phyloP scores from a whole-genome alignment of 2,113 vertebrate species.

The Etheostoma spectabile region DNA sequence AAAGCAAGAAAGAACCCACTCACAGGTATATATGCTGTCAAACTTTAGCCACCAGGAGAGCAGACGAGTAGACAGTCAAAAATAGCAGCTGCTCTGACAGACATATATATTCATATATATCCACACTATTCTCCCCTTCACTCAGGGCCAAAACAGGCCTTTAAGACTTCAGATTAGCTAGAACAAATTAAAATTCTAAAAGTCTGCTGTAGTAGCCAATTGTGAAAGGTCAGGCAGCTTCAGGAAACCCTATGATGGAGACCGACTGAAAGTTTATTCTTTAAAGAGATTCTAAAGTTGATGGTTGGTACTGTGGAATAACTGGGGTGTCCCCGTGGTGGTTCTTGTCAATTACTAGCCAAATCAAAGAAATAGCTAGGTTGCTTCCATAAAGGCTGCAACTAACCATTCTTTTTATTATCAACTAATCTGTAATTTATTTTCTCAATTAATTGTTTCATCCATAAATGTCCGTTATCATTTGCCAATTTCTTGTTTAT shows the following conservation, averaged over 20 bases:
- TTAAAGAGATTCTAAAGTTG: not conserved
- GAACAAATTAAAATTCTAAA: slow-evolving; percentile 31
- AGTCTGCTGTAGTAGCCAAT: not conserved
- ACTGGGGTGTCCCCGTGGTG: not conserved
- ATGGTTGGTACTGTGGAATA: not conserved
- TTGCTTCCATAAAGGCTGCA: not conserved
- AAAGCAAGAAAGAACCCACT: slow-evolving; percentile 15
- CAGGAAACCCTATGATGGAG: not conserved
- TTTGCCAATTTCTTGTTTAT: not conserved
- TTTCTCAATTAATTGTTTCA: not conserved
- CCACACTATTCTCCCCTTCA: slow-evolving; percentile 22
- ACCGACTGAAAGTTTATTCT: not conserved
- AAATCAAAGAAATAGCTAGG: slow-evolving; percentile 1
- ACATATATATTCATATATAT: too few relatives aligned
- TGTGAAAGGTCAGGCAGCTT: slow-evolving; percentile 36
- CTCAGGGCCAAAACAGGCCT: slow-evolving; percentile 8
- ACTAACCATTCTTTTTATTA: not conserved
- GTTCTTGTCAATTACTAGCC: not conserved
- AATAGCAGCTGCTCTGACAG: slow-evolving; percentile 19
- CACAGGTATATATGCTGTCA: slow-evolving; percentile 37
- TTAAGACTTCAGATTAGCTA: not conserved
- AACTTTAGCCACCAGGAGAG: slow-evolving; percentile 22
- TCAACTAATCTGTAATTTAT: not conserved
- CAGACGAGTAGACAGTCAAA: slow-evolving; percentile 37
- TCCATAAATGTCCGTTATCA: not conserved